Base-by-base conservation (phyloP, 2,113 vertebrate genomes). In the Silurus asotus region DNA sequence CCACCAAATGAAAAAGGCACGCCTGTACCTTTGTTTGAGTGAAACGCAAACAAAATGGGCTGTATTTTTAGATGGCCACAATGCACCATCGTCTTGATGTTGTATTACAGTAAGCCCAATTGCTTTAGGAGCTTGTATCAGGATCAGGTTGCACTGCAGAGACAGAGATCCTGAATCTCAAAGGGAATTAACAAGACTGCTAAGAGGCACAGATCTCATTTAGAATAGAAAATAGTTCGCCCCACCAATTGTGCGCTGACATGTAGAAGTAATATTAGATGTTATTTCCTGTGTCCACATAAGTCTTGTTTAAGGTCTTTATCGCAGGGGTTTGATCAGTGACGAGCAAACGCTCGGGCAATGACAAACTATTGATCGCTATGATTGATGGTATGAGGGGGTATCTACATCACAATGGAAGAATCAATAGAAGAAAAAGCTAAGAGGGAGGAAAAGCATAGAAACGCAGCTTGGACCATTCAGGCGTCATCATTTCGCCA, bases 111-210 rank as follows among this genome's bases (percentile, higher is more conserved):
- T 80, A 84, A 87, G 67, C 70, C 55, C 80, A 80, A 74, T 56
- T 67, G 88, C 17, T 88, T 86, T 74, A 37, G 67, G 58, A 84
- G 48, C 77, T 81, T 25, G 67, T 65, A 67, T 45, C 37, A 19
- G 87, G 79, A 88, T 86, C 87, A 4, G 72, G 55, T 88, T 88
- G 45, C 75, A 77, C 84, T 45, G 78, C 67, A 65, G 77, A 89
- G 88, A 87, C 79, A 85, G 61, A 58, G 86, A 89, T 88, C 80
- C 84, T 70, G 79, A 87, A 83, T 83, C 86, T 82, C 80, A 55
- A 48, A 15, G 72, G 80, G 87, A 49, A 86, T 74, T 83, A 86
- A 58, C 19, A 58, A 25, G 64, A 80, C 28, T 67, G 59, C 69
- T 77, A 67, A 88, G 80, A 85, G 61, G 79, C 72, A 49, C 72